These are phyloP conservation scores for Lithosia quadra DNA, from an alignment of 2,888 invertebrate genomes.

Conservation along the genomic window DNA sequence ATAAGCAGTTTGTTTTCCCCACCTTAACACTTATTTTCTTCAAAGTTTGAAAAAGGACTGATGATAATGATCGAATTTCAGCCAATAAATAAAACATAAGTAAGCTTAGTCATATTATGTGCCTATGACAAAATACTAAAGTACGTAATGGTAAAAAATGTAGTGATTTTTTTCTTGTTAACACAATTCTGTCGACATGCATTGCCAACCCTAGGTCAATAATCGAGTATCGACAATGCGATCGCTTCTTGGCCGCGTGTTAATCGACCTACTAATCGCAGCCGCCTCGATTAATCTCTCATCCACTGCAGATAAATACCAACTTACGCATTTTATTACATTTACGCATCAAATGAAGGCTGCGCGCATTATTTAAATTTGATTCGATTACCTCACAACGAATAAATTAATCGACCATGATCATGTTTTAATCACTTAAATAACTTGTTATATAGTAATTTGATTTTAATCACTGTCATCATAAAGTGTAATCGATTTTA, in stretches of 20 bases:
- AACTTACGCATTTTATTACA: conserved; percentile 44
- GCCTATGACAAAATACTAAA: background rate
- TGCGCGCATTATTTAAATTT: conserved; percentile 24
- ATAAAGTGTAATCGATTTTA: conserved; percentile 22
- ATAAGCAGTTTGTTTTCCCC: no score
- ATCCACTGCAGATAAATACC: conserved; percentile 52
- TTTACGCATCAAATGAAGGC: conserved; percentile 15
- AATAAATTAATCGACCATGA: conserved; percentile 18
- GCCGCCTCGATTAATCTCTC: conserved; percentile 54
- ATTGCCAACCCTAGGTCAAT: conserved; percentile 65
- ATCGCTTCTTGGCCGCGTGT: conserved; percentile 71
- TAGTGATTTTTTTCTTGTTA: background rate
- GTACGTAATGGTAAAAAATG: background rate
- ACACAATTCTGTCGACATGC: background rate
- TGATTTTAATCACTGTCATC: conserved; percentile 24
- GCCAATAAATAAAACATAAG: no score
- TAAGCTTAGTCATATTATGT: no score
- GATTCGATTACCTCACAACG: conserved; percentile 24
- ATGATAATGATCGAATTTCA: background rate
- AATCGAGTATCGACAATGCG: conserved; percentile 69
- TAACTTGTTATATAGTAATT: conserved; percentile 27
- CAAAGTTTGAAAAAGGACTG: background rate
- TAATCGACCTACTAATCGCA: conserved; percentile 80
- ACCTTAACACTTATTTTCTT: no score
- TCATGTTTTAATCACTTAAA: conserved; percentile 25